Conservation (phyloP, 2,888 invertebrate species). For the Macrosiphum euphorbiae region DNA sequence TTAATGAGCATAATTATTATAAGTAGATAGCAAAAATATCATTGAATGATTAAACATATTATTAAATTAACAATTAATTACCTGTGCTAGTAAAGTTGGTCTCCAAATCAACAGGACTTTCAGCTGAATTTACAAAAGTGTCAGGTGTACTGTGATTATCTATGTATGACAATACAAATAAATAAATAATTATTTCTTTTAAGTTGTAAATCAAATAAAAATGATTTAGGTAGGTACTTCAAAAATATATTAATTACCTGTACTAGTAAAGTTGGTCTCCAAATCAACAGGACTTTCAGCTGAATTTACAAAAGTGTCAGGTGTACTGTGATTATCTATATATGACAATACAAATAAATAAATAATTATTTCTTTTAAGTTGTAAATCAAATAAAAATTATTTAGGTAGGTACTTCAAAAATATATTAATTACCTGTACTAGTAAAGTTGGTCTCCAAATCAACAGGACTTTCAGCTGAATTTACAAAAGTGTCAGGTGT, state of each 20-base stretch:
- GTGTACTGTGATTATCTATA: neutral
- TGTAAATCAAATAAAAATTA: too few species aligned
- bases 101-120: neutral
- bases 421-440: neutral
- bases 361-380: too few species aligned
- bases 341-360: constrained; percentile 27
- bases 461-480: neutral
- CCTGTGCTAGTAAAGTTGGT: neutral
- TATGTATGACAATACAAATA: neutral
- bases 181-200: too few species aligned
- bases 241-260: neutral
- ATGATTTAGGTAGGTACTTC: too few species aligned
- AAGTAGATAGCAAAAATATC: neutral
- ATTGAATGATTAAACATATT: neutral
- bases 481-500: neutral
- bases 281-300: neutral
- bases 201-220: too few species aligned
- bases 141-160: neutral
- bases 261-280: neutral
- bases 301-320: neutral
- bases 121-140: constrained; percentile 1
- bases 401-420: too few species aligned
- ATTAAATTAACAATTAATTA: constrained; percentile 19
- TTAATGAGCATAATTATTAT: neutral
- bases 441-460: neutral